These are phyloP conservation scores for Aspidoscelis tigris DNA, from an alignment of 2,113 vertebrate species.

Conservation along the genomic window DNA sequence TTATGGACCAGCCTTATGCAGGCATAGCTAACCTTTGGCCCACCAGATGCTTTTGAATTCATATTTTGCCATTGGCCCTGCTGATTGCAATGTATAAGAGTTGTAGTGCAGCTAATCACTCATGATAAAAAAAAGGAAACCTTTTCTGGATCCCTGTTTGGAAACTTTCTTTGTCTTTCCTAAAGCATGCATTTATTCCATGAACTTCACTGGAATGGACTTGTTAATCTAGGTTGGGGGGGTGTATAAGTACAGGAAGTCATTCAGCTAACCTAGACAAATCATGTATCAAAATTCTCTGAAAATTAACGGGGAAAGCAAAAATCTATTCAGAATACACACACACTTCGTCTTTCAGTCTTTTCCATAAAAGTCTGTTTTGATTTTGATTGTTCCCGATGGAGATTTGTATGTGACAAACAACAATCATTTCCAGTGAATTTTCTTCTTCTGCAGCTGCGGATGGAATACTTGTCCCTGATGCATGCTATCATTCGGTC, in stretches of 20 bases:
- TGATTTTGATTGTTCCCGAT: neutral
- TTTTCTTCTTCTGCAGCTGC: constrained; percentile 77
- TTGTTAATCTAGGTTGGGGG: neutral
- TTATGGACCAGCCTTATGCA: neutral
- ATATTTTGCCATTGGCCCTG: neutral
- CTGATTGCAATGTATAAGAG: too few relatives aligned
- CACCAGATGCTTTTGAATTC: neutral
- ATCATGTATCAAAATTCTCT: too few relatives aligned
- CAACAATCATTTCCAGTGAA: constrained; percentile 31
- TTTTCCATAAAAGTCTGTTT: neutral
- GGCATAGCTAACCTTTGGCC: neutral
- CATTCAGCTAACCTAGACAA: neutral
- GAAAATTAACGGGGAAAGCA: neutral
- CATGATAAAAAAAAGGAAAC: too few relatives aligned
- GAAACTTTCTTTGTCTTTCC: neutral
- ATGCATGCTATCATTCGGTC: constrained; percentile 94
- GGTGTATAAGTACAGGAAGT: neutral
- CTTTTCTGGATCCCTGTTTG: too few relatives aligned
- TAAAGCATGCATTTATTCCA: neutral
- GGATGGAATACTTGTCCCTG: constrained; percentile 97
- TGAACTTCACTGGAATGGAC: neutral
- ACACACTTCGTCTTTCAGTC: too few relatives aligned
- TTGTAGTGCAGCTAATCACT: too few relatives aligned
- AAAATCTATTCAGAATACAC: neutral
- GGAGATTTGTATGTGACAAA: constrained; percentile 8